These are phyloP conservation scores for Gopherus flavomarginatus DNA, from an alignment of 2,113 vertebrate species.

Conservation along the genomic window DNA sequence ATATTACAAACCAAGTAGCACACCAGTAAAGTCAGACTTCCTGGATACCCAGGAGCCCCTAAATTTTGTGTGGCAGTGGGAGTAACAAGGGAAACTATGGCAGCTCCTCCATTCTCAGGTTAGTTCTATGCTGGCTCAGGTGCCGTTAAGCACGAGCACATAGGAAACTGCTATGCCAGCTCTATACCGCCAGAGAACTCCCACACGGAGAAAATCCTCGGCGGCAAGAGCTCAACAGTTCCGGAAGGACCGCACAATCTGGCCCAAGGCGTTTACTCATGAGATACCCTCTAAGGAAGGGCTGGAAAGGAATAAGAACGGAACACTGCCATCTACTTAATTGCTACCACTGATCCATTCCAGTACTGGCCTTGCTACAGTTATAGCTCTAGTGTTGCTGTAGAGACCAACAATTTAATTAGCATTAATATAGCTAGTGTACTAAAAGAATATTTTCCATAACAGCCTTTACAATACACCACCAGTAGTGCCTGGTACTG, in stretches of 20 bases:
- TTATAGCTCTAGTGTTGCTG: neutral
- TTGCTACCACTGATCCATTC: rapidly evolving
- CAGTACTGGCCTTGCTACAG: neutral
- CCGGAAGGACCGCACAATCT: neutral
- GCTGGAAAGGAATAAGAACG: neutral
- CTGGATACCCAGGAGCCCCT: neutral
- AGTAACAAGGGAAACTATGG: neutral
- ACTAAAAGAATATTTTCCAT: neutral
- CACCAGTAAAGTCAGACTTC: neutral
- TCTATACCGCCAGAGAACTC: rapidly evolving
- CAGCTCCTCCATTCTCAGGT: neutral
- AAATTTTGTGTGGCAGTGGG: neutral
- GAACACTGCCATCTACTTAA: neutral
- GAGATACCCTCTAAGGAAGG: neutral
- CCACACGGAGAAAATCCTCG: neutral
- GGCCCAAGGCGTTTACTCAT: neutral
- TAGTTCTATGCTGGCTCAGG: neutral
- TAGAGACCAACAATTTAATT: neutral
- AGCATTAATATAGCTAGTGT: neutral
- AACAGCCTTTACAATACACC: neutral
- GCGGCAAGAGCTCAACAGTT: neutral
- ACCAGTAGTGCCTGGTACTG: neutral
- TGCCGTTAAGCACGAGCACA: neutral
- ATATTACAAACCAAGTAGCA: neutral
- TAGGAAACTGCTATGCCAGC: neutral